Evolutionary conservation across 2,888 invertebrate species (phyloP).

Genomic region (Andricus quercusramuli): DNA sequence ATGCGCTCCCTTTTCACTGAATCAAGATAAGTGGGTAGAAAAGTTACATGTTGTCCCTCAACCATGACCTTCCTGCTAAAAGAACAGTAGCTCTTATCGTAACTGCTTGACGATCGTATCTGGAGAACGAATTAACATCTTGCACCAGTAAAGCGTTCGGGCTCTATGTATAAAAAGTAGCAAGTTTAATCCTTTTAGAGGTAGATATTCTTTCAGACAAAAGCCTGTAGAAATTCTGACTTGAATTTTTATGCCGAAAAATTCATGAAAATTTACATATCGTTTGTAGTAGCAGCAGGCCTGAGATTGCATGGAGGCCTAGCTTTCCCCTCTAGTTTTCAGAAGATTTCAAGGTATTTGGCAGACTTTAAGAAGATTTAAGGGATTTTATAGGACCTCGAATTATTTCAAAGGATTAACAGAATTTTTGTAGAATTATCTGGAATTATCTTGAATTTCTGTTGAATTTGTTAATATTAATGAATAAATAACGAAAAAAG

Average conservation of each 20-base stretch:
- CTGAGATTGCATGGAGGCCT: no score
- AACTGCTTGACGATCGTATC: slow-evolving; percentile 7
- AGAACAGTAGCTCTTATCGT: slow-evolving; percentile 20
- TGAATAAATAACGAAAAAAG: no score
- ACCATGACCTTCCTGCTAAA: background rate
- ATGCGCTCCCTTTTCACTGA: background rate
- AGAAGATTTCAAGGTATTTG: no score
- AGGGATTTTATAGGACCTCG: no score
- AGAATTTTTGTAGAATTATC: fast-evolving
- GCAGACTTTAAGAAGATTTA: no score
- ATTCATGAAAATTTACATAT: background rate
- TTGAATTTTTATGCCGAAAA: background rate
- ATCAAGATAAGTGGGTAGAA: slow-evolving; percentile 3
- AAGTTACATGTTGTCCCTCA: background rate
- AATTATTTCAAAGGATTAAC: no score
- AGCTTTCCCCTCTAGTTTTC: no score
- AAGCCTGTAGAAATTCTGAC: background rate
- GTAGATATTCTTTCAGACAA: background rate
- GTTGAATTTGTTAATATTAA: no score
- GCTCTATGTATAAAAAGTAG: background rate
- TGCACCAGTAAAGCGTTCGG: background rate
- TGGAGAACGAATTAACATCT: slow-evolving; percentile 12
- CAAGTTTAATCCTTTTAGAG: background rate
- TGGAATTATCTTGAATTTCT: no score
- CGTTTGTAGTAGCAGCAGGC: background rate